Evolutionary conservation across 2,113 vertebrate species (phyloP).

Genomic region (Cochlearius cochlearius): DNA sequence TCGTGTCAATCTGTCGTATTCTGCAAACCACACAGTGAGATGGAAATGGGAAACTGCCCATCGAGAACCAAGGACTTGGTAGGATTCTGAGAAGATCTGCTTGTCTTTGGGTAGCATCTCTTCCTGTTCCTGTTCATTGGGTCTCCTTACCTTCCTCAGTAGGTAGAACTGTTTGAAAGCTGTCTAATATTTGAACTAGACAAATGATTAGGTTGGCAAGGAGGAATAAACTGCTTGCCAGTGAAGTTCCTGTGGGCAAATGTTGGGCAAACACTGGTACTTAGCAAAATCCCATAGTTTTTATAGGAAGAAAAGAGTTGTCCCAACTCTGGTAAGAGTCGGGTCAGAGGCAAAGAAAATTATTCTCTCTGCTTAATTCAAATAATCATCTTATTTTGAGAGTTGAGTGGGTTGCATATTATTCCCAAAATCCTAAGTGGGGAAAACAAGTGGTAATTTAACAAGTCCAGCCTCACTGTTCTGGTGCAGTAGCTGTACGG

Average conservation of each 20-base stretch:
- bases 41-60: neutral
- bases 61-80: neutral
- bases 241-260: neutral
- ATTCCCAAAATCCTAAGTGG: neutral
- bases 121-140: accelerated
- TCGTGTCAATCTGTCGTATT: neutral
- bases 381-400: neutral
- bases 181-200: neutral
- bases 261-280: neutral
- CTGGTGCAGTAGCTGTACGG: neutral
- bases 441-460: neutral
- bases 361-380: neutral
- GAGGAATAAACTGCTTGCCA: neutral
- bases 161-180: neutral
- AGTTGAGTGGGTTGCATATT: neutral
- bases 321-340: neutral
- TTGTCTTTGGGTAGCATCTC: neutral
- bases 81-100: neutral
- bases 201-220: neutral
- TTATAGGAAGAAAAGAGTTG: neutral
- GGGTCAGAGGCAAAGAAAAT: neutral
- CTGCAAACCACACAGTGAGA: neutral
- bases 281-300: neutral
- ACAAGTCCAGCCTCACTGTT: neutral
- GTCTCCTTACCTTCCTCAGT: neutral